Conservation (phyloP, 2,113 vertebrate genomes). For the Zosterops borbonicus region DNA sequence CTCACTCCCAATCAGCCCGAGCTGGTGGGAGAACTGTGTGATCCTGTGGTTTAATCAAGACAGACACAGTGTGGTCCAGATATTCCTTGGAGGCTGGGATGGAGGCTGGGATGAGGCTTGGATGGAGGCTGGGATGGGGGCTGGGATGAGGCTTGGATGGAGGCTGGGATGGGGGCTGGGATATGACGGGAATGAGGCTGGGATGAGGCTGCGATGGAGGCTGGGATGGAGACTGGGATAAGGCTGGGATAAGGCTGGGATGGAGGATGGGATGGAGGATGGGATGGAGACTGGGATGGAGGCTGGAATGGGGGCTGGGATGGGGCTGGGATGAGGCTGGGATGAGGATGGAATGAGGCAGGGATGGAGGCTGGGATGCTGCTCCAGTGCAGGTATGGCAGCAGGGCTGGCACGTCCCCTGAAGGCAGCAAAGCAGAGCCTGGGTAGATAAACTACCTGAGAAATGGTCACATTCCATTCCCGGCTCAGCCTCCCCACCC, state of each 20-base stretch:
- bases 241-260: neutral
- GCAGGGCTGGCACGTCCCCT: rapidly evolving
- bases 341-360: neutral
- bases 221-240: neutral
- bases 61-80: neutral
- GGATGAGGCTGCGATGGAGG: neutral
- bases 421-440: neutral
- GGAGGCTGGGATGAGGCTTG: neutral
- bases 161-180: no score
- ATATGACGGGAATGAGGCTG: no score
- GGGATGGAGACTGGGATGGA: neutral
- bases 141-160: neutral
- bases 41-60: neutral
- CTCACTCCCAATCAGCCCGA: neutral
- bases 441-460: neutral
- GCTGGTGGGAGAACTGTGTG: neutral
- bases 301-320: neutral
- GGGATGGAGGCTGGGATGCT: neutral
- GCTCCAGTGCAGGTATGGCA: rapidly evolving
- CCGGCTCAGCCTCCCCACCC: neutral
- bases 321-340: neutral
- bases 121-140: neutral
- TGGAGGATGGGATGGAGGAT: neutral
- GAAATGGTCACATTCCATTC: neutral
- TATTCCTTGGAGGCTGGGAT: neutral